Evolutionary conservation across 2,797 vertebrate species (phyloP), one percentile per base, ranked within the genome.

Genomic region (Sebastes vulpes): DNA sequence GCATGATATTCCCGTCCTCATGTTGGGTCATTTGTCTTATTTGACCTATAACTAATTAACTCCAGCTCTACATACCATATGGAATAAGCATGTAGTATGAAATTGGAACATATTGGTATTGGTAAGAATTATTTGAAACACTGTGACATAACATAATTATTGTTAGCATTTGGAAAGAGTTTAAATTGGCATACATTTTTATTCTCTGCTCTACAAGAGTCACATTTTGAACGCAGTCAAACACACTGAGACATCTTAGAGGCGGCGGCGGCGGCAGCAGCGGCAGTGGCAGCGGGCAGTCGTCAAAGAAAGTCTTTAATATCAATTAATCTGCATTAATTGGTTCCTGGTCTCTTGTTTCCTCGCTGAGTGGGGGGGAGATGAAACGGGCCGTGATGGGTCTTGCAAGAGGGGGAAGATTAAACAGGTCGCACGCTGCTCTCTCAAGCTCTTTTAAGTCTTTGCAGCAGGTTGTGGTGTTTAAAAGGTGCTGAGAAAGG

Each of bases 391-490:
- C 81, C 50, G 71, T 75, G 73, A 77, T 68, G 63, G 87, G 84
- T 94, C 93, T 94, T 90, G 87, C 84, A 78, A 90, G 90, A 84
- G 88, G 87, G 89, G 87, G 85, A 93, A 94, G 93, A 96, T 96
- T 94, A 96, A 96, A 96, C 92, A 89, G 92, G 90, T 94, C 53
- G 84, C 88, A 86, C 82, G 61, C 83, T 89, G 82, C 82, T 94
- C 92, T 88, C 77, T 84, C 59, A 8, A 74, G 88, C 92, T 92
- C 95, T 96, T 96, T 96, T 92, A 95, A 96, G 93, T 94, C 83
- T 28, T 67, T 87, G 90, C 90, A 93, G 89, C 85, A 94, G 92
- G 92, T 92, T 92, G 89, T 89, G 91, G 87, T 79, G 87, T 92
- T 94, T 91, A 94, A 95, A 50, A 95, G 94, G 93, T 86, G 91